A percentile compares a stretch with the other conserved stretches of the same genome.
phyloP scores from a whole-genome alignment of 1,140 invertebrate genomes.

The Ips typographus region DNA sequence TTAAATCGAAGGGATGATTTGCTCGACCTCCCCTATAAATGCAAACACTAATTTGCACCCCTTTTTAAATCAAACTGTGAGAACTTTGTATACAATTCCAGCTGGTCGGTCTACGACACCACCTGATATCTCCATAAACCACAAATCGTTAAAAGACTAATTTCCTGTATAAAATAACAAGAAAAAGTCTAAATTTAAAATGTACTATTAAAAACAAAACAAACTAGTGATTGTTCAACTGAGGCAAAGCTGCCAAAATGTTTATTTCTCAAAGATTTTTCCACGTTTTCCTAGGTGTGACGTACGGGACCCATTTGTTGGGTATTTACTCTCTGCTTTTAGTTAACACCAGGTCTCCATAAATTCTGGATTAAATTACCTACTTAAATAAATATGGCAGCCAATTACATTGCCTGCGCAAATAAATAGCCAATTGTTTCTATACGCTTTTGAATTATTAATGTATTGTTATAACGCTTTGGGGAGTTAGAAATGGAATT shows the following conservation, averaged over 20 bases:
- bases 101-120: no score
- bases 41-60: constrained; percentile 1
- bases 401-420: no score
- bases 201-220: background rate
- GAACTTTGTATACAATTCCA: no score
- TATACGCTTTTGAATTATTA: no score
- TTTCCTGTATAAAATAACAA: constrained; percentile 4
- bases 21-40: background rate
- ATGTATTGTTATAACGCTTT: no score
- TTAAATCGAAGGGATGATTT: no score
- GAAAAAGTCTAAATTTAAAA: constrained; percentile 2
- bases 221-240: background rate
- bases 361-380: background rate
- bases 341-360: background rate
- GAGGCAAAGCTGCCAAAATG: background rate
- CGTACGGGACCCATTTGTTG: background rate
- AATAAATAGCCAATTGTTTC: no score
- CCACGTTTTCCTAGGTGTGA: background rate
- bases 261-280: constrained; percentile 3
- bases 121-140: background rate
- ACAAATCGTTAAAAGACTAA: background rate
- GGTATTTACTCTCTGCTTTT: background rate
- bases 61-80: background rate
- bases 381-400: no score
- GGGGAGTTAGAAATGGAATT: no score